These are phyloP conservation scores for Drosophila testacea DNA, from an alignment of 2,888 invertebrate species.

Conservation along the genomic window DNA sequence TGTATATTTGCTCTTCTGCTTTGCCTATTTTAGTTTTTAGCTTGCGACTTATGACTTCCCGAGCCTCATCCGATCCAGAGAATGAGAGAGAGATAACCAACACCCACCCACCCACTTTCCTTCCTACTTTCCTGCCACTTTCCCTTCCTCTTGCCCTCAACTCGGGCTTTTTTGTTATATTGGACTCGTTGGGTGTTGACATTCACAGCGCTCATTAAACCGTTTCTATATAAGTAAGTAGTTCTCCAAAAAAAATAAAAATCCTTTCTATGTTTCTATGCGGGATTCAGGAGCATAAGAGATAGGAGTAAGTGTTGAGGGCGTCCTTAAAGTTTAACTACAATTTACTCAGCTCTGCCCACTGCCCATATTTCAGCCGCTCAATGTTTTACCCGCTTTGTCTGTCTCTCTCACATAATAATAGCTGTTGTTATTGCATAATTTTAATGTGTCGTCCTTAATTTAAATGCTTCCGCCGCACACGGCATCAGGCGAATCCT, in stretches of 20 bases:
- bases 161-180: conserved; percentile 30
- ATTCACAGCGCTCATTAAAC: conserved; percentile 77
- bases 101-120: conserved; percentile 8
- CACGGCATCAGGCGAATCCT: conserved; percentile 68
- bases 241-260: conserved; percentile 13
- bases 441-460: conserved; percentile 83
- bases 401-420: conserved; percentile 48
- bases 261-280: no score
- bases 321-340: conserved; percentile 49
- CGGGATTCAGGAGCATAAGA: background rate
- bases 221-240: conserved; percentile 9
- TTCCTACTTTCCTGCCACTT: no score
- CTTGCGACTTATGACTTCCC: conserved; percentile 74
- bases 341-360: conserved; percentile 39
- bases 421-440: conserved; percentile 80
- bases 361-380: conserved; percentile 2
- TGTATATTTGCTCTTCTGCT: conserved; percentile 76
- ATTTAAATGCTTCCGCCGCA: conserved; percentile 83
- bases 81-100: background rate
- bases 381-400: background rate
- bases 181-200: conserved; percentile 70
- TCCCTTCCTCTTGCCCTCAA: no score
- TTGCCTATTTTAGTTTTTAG: conserved; percentile 71
- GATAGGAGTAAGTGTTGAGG: background rate
- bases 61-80: conserved; percentile 26